Percentiles rank a stretch among this genome's conserved stretches.
Conservation (phyloP, 2,888 invertebrate species). For the Epistrophella euchroma region DNA sequence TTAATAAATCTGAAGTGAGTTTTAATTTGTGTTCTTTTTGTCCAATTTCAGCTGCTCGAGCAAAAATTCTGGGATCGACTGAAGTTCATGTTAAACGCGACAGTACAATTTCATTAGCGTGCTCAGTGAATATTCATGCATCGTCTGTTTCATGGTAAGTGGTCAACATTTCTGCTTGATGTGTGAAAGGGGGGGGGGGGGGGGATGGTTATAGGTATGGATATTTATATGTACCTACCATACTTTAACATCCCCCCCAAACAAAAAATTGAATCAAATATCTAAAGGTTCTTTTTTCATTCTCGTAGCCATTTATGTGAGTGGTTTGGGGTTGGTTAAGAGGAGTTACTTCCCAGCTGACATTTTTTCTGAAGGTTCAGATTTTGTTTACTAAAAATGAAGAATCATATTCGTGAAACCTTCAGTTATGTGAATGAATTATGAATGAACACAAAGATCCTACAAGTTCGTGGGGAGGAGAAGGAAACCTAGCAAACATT, state of each 20-base stretch:
- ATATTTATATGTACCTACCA: background rate
- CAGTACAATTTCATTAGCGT: conserved; percentile 94
- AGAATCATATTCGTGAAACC: too few relatives aligned
- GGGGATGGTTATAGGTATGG: too few relatives aligned
- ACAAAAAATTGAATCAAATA: conserved; percentile 4
- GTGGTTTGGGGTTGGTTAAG: background rate
- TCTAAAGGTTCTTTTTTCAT: background rate
- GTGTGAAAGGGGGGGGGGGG: too few relatives aligned
- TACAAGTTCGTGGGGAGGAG: too few relatives aligned
- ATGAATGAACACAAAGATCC: too few relatives aligned
- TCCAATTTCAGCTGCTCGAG: conserved; percentile 89
- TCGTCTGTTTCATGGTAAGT: conserved; percentile 89
- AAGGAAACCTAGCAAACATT: too few relatives aligned
- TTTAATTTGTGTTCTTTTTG: conserved; percentile 32
- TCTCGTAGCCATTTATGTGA: background rate
- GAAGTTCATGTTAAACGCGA: conserved; percentile 96
- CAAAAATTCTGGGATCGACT: conserved; percentile 92
- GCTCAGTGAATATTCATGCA: conserved; percentile 94
- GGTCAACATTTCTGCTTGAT: background rate
- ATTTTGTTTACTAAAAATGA: too few relatives aligned
- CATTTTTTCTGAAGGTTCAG: too few relatives aligned
- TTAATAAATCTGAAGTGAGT: conserved; percentile 26
- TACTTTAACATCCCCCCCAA: background rate
- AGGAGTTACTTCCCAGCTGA: too few relatives aligned
- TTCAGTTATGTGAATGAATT: too few relatives aligned